A percentile compares a stretch with the other conserved stretches of the same genome.
Conservation (phyloP, 2,113 vertebrate genomes). For the Tyrannus savana region DNA sequence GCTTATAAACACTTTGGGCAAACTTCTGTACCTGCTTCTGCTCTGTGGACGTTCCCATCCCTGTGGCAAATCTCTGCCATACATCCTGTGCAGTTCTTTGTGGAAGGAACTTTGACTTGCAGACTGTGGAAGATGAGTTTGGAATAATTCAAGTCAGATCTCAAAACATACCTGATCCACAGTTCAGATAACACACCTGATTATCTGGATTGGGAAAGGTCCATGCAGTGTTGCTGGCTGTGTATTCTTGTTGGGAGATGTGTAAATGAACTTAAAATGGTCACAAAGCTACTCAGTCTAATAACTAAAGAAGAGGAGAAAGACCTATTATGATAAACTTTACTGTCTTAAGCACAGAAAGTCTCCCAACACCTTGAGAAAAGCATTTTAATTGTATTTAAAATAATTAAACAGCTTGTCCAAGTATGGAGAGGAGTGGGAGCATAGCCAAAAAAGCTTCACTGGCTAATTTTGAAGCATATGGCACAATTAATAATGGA, state of each 20-base stretch:
- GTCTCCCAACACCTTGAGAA: neutral
- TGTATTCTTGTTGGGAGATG: neutral
- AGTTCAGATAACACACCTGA: neutral
- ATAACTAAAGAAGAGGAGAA: neutral
- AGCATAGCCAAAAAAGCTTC: conserved; percentile 38
- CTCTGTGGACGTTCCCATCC: neutral
- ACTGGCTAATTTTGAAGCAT: conserved; percentile 23
- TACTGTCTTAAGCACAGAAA: neutral
- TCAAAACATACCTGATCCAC: neutral
- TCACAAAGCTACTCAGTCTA: neutral
- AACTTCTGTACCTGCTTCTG: neutral
- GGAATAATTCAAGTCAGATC: neutral
- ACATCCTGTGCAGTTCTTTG: neutral
- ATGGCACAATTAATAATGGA: conserved; percentile 38
- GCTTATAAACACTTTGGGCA: neutral
- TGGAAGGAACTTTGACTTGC: no score
- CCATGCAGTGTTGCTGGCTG: neutral
- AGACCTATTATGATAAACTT: neutral
- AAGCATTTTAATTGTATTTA: neutral
- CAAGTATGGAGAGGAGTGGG: neutral
- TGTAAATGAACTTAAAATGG: neutral
- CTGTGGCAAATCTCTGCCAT: neutral
- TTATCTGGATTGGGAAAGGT: neutral
- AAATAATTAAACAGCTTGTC: neutral
- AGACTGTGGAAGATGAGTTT: neutral